Percentiles rank a stretch among this genome's conserved stretches.
These are phyloP conservation scores for Cnemophilus loriae DNA, from an alignment of 2,113 vertebrate genomes.

Conservation along the genomic window DNA sequence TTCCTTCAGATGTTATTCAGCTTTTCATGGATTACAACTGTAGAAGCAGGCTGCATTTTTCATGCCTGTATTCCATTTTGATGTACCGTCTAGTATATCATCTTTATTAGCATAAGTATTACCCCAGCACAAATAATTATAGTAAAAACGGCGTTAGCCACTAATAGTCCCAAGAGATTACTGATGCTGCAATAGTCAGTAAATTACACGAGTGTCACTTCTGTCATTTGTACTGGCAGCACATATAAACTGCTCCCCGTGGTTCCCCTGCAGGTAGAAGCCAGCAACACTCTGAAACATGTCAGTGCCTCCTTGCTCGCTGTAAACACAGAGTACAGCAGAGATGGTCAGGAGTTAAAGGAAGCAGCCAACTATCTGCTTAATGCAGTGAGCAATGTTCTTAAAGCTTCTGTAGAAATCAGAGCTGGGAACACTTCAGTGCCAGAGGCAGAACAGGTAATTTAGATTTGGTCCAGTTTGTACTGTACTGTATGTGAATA, in stretches of 20 bases:
- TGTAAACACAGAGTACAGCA: constrained; percentile 50
- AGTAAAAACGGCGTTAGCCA: background rate
- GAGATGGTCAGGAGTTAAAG: constrained; percentile 57
- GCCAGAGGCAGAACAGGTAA: constrained; percentile 56
- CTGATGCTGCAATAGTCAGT: background rate
- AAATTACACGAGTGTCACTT: background rate
- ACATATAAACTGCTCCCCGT: background rate
- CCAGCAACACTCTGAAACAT: constrained; percentile 72
- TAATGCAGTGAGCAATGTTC: constrained; percentile 81
- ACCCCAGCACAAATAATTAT: background rate
- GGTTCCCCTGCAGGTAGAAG: constrained; percentile 72
- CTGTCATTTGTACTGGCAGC: background rate
- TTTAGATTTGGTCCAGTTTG: background rate
- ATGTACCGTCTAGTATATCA: background rate
- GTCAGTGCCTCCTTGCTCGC: constrained; percentile 78
- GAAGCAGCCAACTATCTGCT: constrained; percentile 76
- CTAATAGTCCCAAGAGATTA: background rate
- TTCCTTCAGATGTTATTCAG: background rate
- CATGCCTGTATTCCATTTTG: background rate
- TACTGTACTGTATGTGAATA: background rate
- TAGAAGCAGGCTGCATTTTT: background rate
- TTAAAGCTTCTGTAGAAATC: constrained; percentile 74
- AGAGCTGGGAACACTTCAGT: background rate
- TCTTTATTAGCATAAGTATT: background rate
- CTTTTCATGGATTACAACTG: background rate